phyloP scores from a whole-genome alignment of 2,113 vertebrate species.

The Anguilla rostrata region DNA sequence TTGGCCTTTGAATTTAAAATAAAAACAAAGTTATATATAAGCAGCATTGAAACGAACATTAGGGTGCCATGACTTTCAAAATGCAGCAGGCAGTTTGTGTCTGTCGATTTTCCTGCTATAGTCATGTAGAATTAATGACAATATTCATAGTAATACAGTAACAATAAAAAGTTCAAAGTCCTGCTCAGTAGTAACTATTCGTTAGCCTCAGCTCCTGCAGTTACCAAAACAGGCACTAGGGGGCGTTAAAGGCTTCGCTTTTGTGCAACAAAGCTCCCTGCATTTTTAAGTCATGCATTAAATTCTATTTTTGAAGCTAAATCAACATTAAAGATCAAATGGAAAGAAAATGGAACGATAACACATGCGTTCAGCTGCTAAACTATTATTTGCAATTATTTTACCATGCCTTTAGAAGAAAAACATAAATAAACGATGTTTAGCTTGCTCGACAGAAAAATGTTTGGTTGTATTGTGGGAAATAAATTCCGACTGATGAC shows the following conservation, averaged over 20 bases:
- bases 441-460: constrained; percentile 54
- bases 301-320: constrained; percentile 56
- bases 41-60: constrained; percentile 82
- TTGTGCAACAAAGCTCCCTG: constrained; percentile 82
- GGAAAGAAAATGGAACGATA: constrained; percentile 37
- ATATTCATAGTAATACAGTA: constrained; percentile 72
- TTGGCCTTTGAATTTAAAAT: constrained; percentile 67
- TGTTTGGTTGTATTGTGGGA: constrained; percentile 64
- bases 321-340: constrained; percentile 35
- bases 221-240: constrained; percentile 67
- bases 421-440: constrained; percentile 48
- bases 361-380: constrained; percentile 44
- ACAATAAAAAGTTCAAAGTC: constrained; percentile 51
- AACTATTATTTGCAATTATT: constrained; percentile 49
- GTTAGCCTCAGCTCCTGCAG: constrained; percentile 70
- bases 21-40: constrained; percentile 64
- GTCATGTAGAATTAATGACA: constrained; percentile 66
- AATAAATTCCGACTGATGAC: constrained; percentile 59
- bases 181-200: constrained; percentile 77
- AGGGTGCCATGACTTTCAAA: constrained; percentile 75
- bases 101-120: constrained; percentile 61
- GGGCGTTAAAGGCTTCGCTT: constrained; percentile 67
- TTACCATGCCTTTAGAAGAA: constrained; percentile 41
- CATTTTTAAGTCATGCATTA: constrained; percentile 71
- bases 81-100: constrained; percentile 60